phyloP scores from a whole-genome alignment of 2,888 invertebrate species.

The Malthinus flaveolus region DNA sequence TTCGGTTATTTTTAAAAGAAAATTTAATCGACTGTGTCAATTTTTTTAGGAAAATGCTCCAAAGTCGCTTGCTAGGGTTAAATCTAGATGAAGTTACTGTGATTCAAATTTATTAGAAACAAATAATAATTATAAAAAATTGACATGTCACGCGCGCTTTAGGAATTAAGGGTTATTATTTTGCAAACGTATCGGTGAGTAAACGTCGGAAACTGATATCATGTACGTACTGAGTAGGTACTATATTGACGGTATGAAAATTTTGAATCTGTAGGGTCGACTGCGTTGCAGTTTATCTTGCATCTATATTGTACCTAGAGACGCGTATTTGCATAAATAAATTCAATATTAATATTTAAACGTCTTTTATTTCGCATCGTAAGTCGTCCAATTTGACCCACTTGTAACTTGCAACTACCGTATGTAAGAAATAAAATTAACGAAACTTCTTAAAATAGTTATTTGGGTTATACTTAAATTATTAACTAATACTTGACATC shows the following conservation, averaged over 20 bases:
- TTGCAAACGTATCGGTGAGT: constrained; percentile 42
- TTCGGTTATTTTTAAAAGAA: background rate
- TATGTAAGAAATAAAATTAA: no score
- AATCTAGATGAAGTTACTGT: constrained; percentile 12
- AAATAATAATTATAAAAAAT: constrained; percentile 1
- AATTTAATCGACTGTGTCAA: background rate
- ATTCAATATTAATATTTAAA: constrained; percentile 40
- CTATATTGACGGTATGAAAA: constrained; percentile 47
- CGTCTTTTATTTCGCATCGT: constrained; percentile 4
- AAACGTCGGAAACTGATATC: constrained; percentile 50
- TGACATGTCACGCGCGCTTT: constrained; percentile 24
- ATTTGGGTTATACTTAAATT: no score
- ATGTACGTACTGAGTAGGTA: constrained; percentile 57
- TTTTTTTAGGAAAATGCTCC: constrained; percentile 2
- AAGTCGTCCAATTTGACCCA: no score
- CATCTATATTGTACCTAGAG: constrained; percentile 55
- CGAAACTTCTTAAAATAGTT: no score
- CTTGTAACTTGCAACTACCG: no score
- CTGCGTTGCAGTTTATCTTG: constrained; percentile 48
- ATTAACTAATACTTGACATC: no score
- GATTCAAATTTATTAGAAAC: constrained; percentile 16
- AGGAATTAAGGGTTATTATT: constrained; percentile 1
- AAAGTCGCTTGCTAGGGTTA: constrained; percentile 4
- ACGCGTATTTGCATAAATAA: constrained; percentile 56
- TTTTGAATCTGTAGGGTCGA: constrained; percentile 45